Evolutionary conservation across 2,888 invertebrate species (phyloP).

Genomic region (Tetanocera ferruginea): DNA sequence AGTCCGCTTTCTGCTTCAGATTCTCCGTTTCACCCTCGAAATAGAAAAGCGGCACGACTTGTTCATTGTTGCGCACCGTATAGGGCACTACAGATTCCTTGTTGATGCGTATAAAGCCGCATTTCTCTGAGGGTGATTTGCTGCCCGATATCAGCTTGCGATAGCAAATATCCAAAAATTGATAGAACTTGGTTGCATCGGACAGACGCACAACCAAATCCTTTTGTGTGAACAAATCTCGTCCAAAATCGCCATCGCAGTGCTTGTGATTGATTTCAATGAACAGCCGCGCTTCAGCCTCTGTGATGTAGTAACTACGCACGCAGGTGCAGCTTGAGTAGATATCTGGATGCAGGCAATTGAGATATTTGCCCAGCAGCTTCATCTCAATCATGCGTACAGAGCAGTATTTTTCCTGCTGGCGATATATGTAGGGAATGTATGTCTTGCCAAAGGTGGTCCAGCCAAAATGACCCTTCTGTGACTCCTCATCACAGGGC

Average conservation of each 20-base stretch:
- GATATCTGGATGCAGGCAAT: slow-evolving; percentile 89
- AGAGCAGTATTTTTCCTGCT: slow-evolving; percentile 89
- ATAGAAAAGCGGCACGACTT: slow-evolving; percentile 93
- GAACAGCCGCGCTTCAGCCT: slow-evolving; percentile 88
- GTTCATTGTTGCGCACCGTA: slow-evolving; percentile 84
- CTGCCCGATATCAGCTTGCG: slow-evolving; percentile 82
- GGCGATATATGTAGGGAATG: slow-evolving; percentile 90
- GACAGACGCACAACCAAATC: slow-evolving; percentile 90
- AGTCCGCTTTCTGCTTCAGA: slow-evolving; percentile 87
- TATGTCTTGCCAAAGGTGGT: slow-evolving; percentile 86
- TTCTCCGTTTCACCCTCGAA: slow-evolving; percentile 91
- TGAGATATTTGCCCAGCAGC: slow-evolving; percentile 88
- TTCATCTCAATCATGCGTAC: slow-evolving; percentile 95
- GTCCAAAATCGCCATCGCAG: slow-evolving; percentile 91
- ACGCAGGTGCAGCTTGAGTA: slow-evolving; percentile 93
- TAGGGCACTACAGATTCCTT: slow-evolving; percentile 95
- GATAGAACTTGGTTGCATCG: slow-evolving; percentile 92
- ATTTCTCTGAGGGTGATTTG: slow-evolving; percentile 81
- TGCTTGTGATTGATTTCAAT: slow-evolving; percentile 95
- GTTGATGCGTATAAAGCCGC: slow-evolving; percentile 92
- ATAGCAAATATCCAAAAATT: slow-evolving; percentile 90
- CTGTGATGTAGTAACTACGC: slow-evolving; percentile 92
- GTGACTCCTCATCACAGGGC: slow-evolving; percentile 79
- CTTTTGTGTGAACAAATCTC: slow-evolving; percentile 87
- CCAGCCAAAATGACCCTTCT: slow-evolving; percentile 91